Percentiles rank a stretch among this genome's conserved stretches.
These are phyloP conservation scores for Corythoichthys haematopterus DNA, from an alignment of 2,113 vertebrate species.

Conservation along the genomic window DNA sequence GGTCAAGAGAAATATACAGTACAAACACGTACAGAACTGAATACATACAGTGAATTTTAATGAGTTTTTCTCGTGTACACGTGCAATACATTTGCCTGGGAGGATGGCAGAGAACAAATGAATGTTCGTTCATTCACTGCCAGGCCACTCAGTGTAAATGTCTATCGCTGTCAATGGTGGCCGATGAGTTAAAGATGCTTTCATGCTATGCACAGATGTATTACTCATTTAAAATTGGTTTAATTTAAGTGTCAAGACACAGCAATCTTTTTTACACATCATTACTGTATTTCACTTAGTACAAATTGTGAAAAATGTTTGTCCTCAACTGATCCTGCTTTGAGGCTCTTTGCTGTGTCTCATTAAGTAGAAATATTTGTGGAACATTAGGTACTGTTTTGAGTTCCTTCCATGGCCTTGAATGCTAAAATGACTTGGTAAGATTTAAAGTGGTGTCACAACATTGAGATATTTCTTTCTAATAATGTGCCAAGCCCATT, in stretches of 20 bases:
- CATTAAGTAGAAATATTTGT: constrained; percentile 3
- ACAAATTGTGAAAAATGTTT: neutral
- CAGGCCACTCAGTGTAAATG: no score
- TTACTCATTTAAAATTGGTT: neutral
- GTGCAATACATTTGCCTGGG: no score
- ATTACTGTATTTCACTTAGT: neutral
- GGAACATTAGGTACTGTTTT: constrained; percentile 3
- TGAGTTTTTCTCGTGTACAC: no score
- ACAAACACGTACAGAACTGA: no score
- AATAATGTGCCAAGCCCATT: neutral
- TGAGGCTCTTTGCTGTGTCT: constrained; percentile 1
- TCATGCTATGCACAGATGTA: neutral
- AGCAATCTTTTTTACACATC: neutral
- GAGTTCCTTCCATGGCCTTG: neutral
- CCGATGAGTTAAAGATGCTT: no score
- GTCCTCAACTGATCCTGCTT: neutral
- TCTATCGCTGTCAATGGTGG: no score
- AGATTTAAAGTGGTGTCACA: constrained; percentile 7
- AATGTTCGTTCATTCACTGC: no score
- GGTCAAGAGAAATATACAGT: no score
- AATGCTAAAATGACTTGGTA: constrained; percentile 12
- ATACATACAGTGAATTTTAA: no score
- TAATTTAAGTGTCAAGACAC: constrained; percentile 9
- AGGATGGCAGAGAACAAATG: no score
- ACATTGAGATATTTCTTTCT: neutral